phyloP scores from a whole-genome alignment of 2,888 invertebrate genomes.

The Nemapogon koenigi region DNA sequence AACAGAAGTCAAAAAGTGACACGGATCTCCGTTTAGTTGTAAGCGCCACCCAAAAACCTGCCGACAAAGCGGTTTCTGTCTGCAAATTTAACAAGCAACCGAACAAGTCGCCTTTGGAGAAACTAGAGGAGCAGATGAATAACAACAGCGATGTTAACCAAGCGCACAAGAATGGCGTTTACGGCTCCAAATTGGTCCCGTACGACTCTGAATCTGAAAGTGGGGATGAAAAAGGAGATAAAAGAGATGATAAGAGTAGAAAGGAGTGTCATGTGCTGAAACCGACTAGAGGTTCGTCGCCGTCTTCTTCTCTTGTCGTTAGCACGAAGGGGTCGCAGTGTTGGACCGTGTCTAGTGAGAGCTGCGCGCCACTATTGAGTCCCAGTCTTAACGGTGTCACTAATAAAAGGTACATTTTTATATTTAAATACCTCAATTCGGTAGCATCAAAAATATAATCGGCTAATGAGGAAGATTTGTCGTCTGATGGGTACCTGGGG shows the following conservation, averaged over 20 bases:
- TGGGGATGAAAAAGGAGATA: conserved; percentile 38
- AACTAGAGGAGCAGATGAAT: conserved; percentile 54
- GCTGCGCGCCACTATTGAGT: conserved; percentile 43
- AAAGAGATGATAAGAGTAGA: conserved; percentile 17
- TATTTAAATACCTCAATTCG: too few relatives aligned
- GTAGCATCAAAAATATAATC: too few relatives aligned
- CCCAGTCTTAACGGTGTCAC: conserved; percentile 58
- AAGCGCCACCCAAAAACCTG: conserved; percentile 32
- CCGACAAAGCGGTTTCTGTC: conserved; percentile 34
- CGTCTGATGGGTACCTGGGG: too few relatives aligned
- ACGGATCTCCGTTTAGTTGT: conserved; percentile 28
- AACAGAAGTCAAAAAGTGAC: conserved; percentile 35
- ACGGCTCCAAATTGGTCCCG: conserved; percentile 54
- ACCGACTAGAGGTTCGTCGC: conserved; percentile 39
- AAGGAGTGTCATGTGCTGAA: conserved; percentile 29
- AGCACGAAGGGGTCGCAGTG: conserved; percentile 46
- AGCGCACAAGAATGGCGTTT: conserved; percentile 30
- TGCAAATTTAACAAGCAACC: too few relatives aligned
- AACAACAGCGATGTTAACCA: conserved; percentile 26
- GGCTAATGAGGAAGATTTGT: too few relatives aligned
- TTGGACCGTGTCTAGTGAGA: conserved; percentile 52
- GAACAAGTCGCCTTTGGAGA: conserved; percentile 46
- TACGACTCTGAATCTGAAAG: conserved; percentile 65
- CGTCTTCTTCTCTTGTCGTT: conserved; percentile 35
- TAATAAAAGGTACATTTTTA: conserved; percentile 47